Conservation (phyloP, 30 jellyfish, hydroid and myxozoan genomes). For the Sanderia malayensis region DNA sequence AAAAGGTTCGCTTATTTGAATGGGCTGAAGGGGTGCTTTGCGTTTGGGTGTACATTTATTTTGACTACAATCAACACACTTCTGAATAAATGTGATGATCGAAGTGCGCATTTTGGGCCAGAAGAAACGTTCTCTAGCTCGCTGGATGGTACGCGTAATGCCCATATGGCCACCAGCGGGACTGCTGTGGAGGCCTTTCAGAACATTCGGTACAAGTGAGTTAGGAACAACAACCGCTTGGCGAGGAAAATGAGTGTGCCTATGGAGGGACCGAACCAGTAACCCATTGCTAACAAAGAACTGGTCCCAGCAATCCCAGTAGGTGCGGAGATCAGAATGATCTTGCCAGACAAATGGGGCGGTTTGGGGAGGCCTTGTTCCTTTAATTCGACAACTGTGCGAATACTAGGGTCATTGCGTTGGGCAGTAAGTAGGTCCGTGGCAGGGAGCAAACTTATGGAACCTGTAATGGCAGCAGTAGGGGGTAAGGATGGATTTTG, state of each 20-base stretch:
- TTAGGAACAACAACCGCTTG: slow-evolving; percentile 34
- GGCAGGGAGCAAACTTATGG: neutral
- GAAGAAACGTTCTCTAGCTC: slow-evolving; percentile 43
- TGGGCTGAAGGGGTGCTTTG: slow-evolving; percentile 31
- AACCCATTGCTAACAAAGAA: slow-evolving; percentile 15
- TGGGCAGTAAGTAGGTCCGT: neutral
- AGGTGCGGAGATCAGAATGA: slow-evolving; percentile 32
- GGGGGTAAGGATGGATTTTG: no score
- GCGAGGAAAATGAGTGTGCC: slow-evolving; percentile 7
- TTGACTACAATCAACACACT: slow-evolving; percentile 45
- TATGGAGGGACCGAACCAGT: slow-evolving; percentile 21
- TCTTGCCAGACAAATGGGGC: no score
- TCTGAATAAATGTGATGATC: slow-evolving; percentile 11
- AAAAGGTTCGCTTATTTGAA: slow-evolving; percentile 42
- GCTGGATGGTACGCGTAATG: slow-evolving; percentile 34
- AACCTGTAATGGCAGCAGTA: neutral
- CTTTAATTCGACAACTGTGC: no score
- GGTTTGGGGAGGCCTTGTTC: no score
- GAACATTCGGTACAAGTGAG: slow-evolving; percentile 28
- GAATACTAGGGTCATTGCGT: no score
- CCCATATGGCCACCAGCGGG: slow-evolving; percentile 60
- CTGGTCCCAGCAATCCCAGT: slow-evolving; percentile 52
- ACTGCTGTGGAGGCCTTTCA: slow-evolving; percentile 33
- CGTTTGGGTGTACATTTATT: slow-evolving; percentile 6
- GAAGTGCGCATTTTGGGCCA: slow-evolving; percentile 44